Base-by-base conservation (phyloP, 2,888 invertebrate genomes). In the Cosmia trapezina region DNA sequence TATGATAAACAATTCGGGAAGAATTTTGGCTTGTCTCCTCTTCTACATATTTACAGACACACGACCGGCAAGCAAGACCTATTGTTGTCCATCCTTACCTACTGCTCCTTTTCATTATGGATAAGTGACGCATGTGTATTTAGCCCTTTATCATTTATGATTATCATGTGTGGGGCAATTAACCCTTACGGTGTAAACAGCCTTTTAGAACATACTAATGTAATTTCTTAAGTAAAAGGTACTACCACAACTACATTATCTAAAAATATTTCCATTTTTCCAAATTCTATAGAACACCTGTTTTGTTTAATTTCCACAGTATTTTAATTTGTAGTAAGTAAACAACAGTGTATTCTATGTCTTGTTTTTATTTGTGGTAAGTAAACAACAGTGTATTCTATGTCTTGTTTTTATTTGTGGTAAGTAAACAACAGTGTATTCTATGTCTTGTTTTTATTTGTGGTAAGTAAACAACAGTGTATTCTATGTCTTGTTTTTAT, bases 121-220 rank as follows among this genome's bases (percentile, higher is more conserved):
- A 57, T 73, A 73, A 80, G 74, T 80, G 70, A 75, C 66, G 76
- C 83, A 70, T 75, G 63, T 68, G 45, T 66, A 70, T 82, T 66
- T 45, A 69, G 33, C 69, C 80, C 83, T 85, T 83, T 83, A 83
- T 85, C 85, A 73, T 75, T 77, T 69, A 70, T 83, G 79, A 83
- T 85, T 83, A 83, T 83, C 76, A 75, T 83, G 83, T 74, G 45
- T 60, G 53, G 28, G 67, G 72, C 70, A 85, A 83, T 83, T 83
- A 82, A 64, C 72, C 72, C 70, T 54, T 43, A 59, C 37, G 33
- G 57, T 43, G 56, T 66, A 78, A 71, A 78, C 69, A 73, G 47
- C 57, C 49, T 63, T 68, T 85, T 83, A 70, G 28, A 28, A 4
- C 47, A 43, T 49, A 41, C 60, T 74, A 83, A 80, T 80, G 67